Conservation (phyloP, 2,888 invertebrate species). For the Byasa hedistus region DNA sequence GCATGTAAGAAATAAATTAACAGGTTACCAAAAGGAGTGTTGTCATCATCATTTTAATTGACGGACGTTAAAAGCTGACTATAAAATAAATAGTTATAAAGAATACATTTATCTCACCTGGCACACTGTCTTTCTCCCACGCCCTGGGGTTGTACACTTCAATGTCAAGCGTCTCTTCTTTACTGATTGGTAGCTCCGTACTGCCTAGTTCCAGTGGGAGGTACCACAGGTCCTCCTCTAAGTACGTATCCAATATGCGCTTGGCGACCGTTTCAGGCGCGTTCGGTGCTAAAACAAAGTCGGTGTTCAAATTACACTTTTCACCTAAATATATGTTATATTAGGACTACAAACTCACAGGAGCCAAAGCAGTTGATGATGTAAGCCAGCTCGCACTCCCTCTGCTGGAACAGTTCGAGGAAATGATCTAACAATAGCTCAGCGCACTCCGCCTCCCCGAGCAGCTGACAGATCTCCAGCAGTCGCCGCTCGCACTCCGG, state of each 20-base stretch:
- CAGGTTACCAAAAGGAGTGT: too few relatives aligned
- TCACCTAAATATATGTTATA: too few relatives aligned
- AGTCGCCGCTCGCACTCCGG: slow-evolving; percentile 68
- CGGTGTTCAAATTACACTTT: too few relatives aligned
- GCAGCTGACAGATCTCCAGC: slow-evolving; percentile 73
- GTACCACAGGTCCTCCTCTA: slow-evolving; percentile 76
- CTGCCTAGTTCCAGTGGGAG: slow-evolving; percentile 60
- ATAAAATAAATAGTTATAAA: not conserved
- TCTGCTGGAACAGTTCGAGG: slow-evolving; percentile 77
- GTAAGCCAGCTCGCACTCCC: slow-evolving; percentile 80
- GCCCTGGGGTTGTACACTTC: slow-evolving; percentile 63
- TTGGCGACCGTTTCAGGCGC: slow-evolving; percentile 46
- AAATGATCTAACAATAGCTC: slow-evolving; percentile 82
- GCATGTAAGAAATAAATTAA: too few relatives aligned
- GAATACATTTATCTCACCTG: slow-evolving; percentile 46
- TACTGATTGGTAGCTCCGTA: slow-evolving; percentile 42
- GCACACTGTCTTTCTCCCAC: slow-evolving; percentile 66
- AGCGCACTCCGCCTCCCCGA: slow-evolving; percentile 78
- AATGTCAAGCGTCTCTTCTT: slow-evolving; percentile 55
- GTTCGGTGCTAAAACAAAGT: slow-evolving; percentile 44
- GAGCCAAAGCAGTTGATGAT: slow-evolving; percentile 80
- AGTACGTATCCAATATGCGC: slow-evolving; percentile 64
- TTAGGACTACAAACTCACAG: slow-evolving; percentile 48
- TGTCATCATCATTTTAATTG: too few relatives aligned
- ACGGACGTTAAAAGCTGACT: too few relatives aligned